Conservation (phyloP, 2,113 vertebrate genomes). For the Catharus minimus region DNA sequence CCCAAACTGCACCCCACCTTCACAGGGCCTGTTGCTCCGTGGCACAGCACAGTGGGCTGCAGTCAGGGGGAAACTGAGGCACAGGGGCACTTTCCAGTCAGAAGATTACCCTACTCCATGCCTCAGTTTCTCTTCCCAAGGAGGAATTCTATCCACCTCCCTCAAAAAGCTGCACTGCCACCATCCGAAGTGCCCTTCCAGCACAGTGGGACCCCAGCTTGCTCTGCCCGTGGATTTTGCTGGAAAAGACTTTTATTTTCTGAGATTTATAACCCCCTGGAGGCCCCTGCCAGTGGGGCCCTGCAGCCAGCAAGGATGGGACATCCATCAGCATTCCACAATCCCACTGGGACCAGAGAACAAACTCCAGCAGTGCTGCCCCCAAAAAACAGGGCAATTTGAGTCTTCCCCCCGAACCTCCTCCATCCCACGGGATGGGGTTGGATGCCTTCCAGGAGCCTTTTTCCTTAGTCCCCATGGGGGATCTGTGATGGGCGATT, state of each 20-base stretch:
- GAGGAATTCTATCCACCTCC: background rate
- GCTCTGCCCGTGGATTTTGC: background rate
- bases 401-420: background rate
- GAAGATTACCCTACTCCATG: background rate
- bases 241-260: slow-evolving; percentile 42
- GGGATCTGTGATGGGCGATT: fast-evolving
- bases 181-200: fast-evolving
- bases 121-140: background rate
- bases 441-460: background rate
- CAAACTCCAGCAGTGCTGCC: background rate
- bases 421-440: background rate
- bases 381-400: fast-evolving
- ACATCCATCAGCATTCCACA: fast-evolving
- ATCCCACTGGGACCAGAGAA: background rate
- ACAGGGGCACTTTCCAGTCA: background rate
- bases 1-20: background rate
- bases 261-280: fast-evolving
- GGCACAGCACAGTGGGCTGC: fast-evolving
- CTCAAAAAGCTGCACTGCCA: fast-evolving
- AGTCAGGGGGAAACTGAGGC: background rate
- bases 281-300: background rate
- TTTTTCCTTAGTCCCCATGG: background rate
- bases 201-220: fast-evolving
- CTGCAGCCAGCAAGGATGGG: background rate
- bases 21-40: no score